Evolutionary conservation across 1,140 invertebrate genomes (phyloP), one percentile per base, ranked within the genome.

Genomic region (Trachymyrmex septentrionalis): DNA sequence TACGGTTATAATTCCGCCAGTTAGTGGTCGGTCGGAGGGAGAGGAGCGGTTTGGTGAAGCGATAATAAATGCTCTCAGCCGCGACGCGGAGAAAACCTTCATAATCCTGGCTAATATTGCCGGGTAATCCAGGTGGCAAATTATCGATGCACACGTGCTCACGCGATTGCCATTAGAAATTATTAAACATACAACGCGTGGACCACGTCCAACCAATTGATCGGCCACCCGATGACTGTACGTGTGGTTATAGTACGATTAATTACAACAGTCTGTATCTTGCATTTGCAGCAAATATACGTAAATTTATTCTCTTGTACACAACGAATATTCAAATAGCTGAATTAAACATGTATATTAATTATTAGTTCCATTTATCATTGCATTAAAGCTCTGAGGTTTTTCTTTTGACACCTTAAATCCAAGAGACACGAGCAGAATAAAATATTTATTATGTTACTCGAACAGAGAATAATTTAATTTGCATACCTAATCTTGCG

Each of bases 91-190:
- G 80, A 75, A 84, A 84, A 84, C 69, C 57, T 75, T 61, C 38
- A 84, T 84, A 84, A 84, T 84, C 80, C 63, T 9, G 80, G 80
- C 30, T 73, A 84, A 84, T 84, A 84, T 84, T 48, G 80, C 69
- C n/a, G 24, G 34, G 38, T 82, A 82, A 84, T 84, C 69, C 80
- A 84, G 55, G 38, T 75, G 34, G 69, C 80, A 27, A 82, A 84
- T 84, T 84, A 84, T 75, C 69, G 80, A 84, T 73, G 67, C 55
- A 30, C 80, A 34, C 48, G 30, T 12, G 53, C 55, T 21, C 55
- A 38, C 80, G 24, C 71, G 69, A 75, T 84, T 75, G 34, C 55
- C 69, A 84, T 75, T 84, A 75, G 80, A 84, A 84, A 84, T 84
- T 84, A 84, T 84, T 84, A 84, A 73, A 84, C 69, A 63, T 84